Evolutionary conservation across 1,140 invertebrate genomes (phyloP).

Genomic region (Pseudobourletiella spinata): DNA sequence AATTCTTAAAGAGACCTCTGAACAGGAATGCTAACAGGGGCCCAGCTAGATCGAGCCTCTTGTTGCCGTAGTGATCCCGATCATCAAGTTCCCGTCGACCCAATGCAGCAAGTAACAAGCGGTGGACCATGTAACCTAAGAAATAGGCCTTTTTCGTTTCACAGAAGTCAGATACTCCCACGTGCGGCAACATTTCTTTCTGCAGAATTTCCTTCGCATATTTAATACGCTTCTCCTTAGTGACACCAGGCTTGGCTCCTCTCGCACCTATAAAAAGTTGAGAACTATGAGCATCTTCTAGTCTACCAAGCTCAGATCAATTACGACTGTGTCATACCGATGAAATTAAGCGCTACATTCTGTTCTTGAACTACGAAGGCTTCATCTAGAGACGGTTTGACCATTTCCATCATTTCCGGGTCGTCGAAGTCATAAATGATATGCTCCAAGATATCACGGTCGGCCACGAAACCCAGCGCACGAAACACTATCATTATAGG

Average conservation of each 20-base stretch:
- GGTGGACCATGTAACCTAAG: slow-evolving; percentile 96
- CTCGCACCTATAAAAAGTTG: slow-evolving; percentile 60
- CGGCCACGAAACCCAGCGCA: slow-evolving; percentile 94
- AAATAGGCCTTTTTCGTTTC: slow-evolving; percentile 99
- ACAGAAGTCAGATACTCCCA: slow-evolving; percentile 97
- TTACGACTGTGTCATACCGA: no score
- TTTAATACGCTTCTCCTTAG: slow-evolving; percentile 96
- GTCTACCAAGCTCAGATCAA: no score
- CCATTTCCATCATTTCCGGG: slow-evolving; percentile 99
- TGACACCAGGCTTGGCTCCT: slow-evolving; percentile 93
- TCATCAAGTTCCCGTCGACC: slow-evolving; percentile 93
- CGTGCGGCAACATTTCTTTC: slow-evolving; percentile 99
- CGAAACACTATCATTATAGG: slow-evolving; percentile 98
- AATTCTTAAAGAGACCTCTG: slow-evolving; percentile 82
- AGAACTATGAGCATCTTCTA: no score
- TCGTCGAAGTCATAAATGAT: slow-evolving; percentile 99
- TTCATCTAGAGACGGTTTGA: slow-evolving; percentile 96
- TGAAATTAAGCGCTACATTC: slow-evolving; percentile 96
- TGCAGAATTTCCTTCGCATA: slow-evolving; percentile 98
- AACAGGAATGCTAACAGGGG: slow-evolving; percentile 93
- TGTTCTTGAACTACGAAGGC: slow-evolving; percentile 99
- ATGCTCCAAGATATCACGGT: slow-evolving; percentile 96
- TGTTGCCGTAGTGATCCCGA: slow-evolving; percentile 99
- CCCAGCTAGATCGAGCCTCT: slow-evolving; percentile 92
- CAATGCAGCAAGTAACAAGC: slow-evolving; percentile 84